These are phyloP conservation scores for Pelvicachromis taeniatus DNA, from an alignment of 2,113 vertebrate genomes.

Conservation along the genomic window DNA sequence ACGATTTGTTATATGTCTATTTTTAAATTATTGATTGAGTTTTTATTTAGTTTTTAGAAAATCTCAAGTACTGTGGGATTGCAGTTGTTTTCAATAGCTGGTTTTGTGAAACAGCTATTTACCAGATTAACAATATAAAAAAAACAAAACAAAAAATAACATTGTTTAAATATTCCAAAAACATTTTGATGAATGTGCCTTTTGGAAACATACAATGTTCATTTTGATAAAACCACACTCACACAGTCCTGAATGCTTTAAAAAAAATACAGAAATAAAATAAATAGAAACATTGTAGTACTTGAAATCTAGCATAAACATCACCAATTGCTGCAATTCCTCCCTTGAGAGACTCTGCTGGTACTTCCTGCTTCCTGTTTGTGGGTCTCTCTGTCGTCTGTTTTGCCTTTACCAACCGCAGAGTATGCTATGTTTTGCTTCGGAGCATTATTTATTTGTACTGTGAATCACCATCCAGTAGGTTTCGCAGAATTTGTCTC, in stretches of 20 bases:
- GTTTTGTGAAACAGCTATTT: neutral
- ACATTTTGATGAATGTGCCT: neutral
- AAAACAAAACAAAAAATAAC: neutral
- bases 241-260: neutral
- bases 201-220: neutral
- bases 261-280: neutral
- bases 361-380: neutral
- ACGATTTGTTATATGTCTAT: accelerated
- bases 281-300: neutral
- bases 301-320: neutral
- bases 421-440: neutral
- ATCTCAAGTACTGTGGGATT: neutral
- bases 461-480: neutral
- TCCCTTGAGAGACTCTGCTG: neutral
- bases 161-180: neutral
- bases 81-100: neutral
- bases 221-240: neutral
- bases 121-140: neutral
- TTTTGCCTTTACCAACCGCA: neutral
- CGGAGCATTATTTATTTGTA: neutral
- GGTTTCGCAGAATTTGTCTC: neutral
- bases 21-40: no score
- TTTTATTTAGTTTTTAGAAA: no score
- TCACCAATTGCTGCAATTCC: neutral
- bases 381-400: neutral